These are phyloP conservation scores for Xiphophorus maculatus DNA, from an alignment of 2,113 vertebrate genomes.

Conservation along the genomic window DNA sequence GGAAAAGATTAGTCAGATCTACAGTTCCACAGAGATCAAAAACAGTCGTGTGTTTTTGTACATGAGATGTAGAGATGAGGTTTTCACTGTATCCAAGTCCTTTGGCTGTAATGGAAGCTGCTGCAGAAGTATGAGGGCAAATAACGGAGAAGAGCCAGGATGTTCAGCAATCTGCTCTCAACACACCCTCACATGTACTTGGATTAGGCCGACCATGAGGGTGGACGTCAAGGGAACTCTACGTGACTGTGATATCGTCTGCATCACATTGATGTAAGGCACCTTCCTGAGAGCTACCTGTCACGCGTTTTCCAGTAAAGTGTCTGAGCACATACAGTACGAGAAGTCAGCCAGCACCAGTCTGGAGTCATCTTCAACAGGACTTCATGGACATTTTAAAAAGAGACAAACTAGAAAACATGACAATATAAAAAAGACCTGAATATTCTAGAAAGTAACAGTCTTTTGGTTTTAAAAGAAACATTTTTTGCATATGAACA, in stretches of 20 bases:
- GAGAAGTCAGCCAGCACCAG: conserved; percentile 26
- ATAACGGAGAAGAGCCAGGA: too few relatives aligned
- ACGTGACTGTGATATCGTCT: too few relatives aligned
- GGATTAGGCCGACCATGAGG: not conserved
- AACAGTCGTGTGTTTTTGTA: too few relatives aligned
- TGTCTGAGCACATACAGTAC: conserved; percentile 12
- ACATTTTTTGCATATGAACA: conserved; percentile 66
- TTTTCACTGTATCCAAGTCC: too few relatives aligned
- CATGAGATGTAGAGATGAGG: too few relatives aligned
- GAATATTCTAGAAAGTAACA: conserved; percentile 64
- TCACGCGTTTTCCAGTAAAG: conserved; percentile 16
- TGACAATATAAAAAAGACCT: conserved; percentile 57
- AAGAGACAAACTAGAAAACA: conserved; percentile 57
- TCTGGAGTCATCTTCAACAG: conserved; percentile 33
- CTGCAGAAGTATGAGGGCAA: not conserved
- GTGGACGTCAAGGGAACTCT: not conserved
- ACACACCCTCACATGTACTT: not conserved
- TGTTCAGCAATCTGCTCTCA: too few relatives aligned
- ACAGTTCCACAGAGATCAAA: too few relatives aligned
- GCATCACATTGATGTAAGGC: conserved; percentile 47
- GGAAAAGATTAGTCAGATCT: too few relatives aligned
- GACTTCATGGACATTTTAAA: conserved; percentile 22
- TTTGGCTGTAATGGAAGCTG: not conserved
- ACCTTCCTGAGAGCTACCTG: conserved; percentile 21
- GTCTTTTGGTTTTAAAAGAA: conserved; percentile 60